Evolutionary conservation across 2,113 vertebrate species (phyloP).

Genomic region (Urocitellus parryii): DNA sequence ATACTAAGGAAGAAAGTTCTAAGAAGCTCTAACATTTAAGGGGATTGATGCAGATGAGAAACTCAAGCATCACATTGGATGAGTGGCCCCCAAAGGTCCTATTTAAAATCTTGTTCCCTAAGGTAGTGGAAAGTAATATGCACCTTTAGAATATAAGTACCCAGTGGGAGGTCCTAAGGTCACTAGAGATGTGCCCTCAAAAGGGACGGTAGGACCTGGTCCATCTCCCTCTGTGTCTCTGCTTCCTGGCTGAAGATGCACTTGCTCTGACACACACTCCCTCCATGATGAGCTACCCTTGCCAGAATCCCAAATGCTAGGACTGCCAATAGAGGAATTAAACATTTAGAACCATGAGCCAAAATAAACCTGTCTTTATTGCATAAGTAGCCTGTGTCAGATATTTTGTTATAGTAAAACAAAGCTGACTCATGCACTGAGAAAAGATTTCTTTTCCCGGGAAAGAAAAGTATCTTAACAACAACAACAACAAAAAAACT

Average conservation of each 20-base stretch:
- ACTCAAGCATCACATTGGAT: not conserved
- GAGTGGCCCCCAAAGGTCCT: not conserved
- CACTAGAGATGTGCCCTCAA: not conserved
- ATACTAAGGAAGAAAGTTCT: not conserved
- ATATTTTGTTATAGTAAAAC: not conserved
- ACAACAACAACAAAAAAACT: not conserved
- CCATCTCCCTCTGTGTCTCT: not conserved
- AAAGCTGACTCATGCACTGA: not conserved
- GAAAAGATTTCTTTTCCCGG: not conserved
- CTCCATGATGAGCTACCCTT: not conserved
- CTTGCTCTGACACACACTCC: not conserved
- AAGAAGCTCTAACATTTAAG: not conserved
- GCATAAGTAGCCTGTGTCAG: not conserved
- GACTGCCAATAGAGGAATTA: not conserved
- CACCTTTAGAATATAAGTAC: not conserved
- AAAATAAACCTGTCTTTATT: not conserved
- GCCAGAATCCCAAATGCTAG: not conserved
- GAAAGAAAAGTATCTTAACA: not conserved
- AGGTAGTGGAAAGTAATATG: not conserved
- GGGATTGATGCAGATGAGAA: not conserved
- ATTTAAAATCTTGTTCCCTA: not conserved
- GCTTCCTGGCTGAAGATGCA: not conserved
- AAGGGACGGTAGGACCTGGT: not conserved
- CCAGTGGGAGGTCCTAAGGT: not conserved
- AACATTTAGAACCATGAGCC: not conserved